Base-by-base conservation (phyloP, 2,797 vertebrate genomes). In the Neosilurus hyrtlii region DNA sequence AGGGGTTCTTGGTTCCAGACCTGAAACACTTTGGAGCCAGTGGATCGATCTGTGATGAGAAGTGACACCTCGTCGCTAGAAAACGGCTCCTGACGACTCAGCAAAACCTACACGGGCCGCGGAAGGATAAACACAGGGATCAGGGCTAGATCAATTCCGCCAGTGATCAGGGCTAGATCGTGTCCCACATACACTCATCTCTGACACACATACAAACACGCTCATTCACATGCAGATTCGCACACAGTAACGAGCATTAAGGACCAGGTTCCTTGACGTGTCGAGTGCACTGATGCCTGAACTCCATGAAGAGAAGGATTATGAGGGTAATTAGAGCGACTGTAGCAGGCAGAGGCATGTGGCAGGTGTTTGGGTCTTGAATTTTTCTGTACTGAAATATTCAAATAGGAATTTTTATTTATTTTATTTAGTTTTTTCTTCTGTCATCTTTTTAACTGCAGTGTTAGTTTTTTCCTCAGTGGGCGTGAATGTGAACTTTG, bases 131-230 rank as follows among this genome's bases (percentile, higher is more conserved):
- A 62, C 37, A 81, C 43, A 22, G 61, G 52, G 76, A 77, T 86
- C n/a, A n/a, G n/a, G n/a, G n/a, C n/a, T n/a, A n/a, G n/a, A n/a
- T n/a, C n/a, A n/a, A n/a, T n/a, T n/a, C 51, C 61, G n/a, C 22
- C 8, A 61, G 35, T 77, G 82, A 84, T 84, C 86, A 84, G 71
- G 80, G 70, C 54, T 78, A 49, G 24, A 62, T n/a, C 52, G 35
- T 16, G 56, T 72, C 68, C 62, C 43, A 43, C 18, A 30, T 20
- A 30, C 51, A 52, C 54, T 37, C 56, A 65, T 35, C 71, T 37
- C 56, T 5, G 24, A 56, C 57, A 35, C 37, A 51, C 80, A 51
- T 26, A 71, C 63, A 82, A 30, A 54, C 43, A 43, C 65, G 24
- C 16, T 61, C 11, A 76, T 76, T 67, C 72, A 76, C 12, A 77